phyloP scores from a whole-genome alignment of 2,797 vertebrate genomes.

The Odontamblyopus rebecca region DNA sequence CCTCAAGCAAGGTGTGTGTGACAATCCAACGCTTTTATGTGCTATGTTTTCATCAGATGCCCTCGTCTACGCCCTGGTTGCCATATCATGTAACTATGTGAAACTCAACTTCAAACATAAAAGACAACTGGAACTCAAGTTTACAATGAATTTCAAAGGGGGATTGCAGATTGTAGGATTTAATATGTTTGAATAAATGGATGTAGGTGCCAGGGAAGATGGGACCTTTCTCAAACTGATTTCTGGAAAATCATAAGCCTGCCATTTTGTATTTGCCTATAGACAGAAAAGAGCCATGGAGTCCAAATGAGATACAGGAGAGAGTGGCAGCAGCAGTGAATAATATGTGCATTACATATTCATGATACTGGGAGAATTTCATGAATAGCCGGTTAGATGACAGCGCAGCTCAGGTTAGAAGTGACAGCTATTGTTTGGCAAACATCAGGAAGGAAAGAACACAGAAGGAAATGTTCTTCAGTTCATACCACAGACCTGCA shows the following conservation, averaged over 20 bases:
- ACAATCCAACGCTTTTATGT: conserved; percentile 35
- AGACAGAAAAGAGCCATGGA: conserved; percentile 27
- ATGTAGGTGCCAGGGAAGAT: conserved; percentile 21
- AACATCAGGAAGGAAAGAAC: conserved; percentile 21
- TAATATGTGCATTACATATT: conserved; percentile 56
- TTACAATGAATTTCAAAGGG: background rate
- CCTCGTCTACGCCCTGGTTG: conserved; percentile 11
- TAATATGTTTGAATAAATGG: conserved; percentile 27
- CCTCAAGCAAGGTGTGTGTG: conserved; percentile 15
- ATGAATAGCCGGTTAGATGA: conserved; percentile 35
- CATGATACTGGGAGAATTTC: conserved; percentile 40
- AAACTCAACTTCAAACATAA: conserved; percentile 11
- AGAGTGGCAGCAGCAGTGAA: conserved; percentile 46
- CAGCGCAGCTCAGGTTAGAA: conserved; percentile 33
- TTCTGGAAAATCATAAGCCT: conserved; percentile 43
- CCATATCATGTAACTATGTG: conserved; percentile 30
- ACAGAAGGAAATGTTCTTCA: conserved; percentile 4
- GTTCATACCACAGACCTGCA: conserved; percentile 18
- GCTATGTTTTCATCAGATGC: conserved; percentile 35
- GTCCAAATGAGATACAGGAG: conserved; percentile 44
- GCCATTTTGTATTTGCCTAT: conserved; percentile 47
- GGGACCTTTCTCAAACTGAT: conserved; percentile 21
- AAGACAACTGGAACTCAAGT: conserved; percentile 16
- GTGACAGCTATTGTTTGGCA: conserved; percentile 41
- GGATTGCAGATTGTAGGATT: conserved; percentile 13